phyloP scores from a whole-genome alignment of 2,888 invertebrate species.

The Holacanthella duospinosa region DNA sequence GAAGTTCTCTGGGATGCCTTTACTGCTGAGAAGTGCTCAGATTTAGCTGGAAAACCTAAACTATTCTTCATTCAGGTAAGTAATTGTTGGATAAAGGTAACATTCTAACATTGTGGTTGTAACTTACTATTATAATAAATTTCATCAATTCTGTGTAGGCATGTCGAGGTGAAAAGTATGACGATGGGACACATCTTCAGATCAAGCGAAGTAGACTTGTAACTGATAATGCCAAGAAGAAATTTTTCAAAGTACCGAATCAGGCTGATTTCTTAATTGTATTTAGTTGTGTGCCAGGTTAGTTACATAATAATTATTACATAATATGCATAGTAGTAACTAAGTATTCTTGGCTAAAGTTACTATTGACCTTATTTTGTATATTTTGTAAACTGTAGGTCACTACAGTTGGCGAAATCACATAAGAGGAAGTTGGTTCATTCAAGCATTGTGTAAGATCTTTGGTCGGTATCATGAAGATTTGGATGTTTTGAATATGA shows the following conservation, averaged over 20 bases:
- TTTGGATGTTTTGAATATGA: slow-evolving; percentile 44
- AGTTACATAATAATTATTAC: background rate
- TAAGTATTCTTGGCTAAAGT: too few species aligned
- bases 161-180: slow-evolving; percentile 42
- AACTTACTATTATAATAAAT: background rate
- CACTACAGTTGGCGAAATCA: slow-evolving; percentile 48
- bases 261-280: slow-evolving; percentile 27
- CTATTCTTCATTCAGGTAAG: slow-evolving; percentile 26
- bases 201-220: slow-evolving; percentile 9
- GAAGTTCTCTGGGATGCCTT: slow-evolving; percentile 19
- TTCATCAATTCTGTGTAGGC: slow-evolving; percentile 39
- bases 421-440: slow-evolving; percentile 50
- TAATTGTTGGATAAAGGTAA: background rate
- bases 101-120: too few species aligned
- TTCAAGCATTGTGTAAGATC: slow-evolving; percentile 48
- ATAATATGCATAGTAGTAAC: too few species aligned
- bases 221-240: slow-evolving; percentile 9
- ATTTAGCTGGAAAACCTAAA: slow-evolving; percentile 30
- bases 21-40: slow-evolving; percentile 22
- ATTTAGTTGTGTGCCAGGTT: slow-evolving; percentile 28
- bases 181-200: slow-evolving; percentile 39
- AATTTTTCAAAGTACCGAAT: slow-evolving; percentile 21
- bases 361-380: background rate
- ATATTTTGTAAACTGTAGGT: slow-evolving; percentile 40
- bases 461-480: slow-evolving; percentile 41